These are phyloP conservation scores for Zenarchopterus dispar DNA, from an alignment of 2,797 vertebrate species.

Conservation along the genomic window DNA sequence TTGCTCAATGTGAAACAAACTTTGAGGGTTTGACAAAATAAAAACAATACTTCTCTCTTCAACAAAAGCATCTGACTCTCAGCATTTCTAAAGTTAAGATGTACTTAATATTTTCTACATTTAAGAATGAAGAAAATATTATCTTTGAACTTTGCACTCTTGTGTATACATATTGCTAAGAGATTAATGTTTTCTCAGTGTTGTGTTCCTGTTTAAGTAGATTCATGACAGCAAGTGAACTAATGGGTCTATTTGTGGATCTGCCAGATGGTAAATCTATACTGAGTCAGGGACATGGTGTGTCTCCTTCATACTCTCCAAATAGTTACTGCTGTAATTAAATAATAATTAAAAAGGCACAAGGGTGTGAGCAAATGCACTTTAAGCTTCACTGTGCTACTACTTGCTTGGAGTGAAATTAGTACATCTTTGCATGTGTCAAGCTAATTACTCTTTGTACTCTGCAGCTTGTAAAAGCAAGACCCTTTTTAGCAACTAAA, in stretches of 20 bases:
- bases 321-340: conserved; percentile 54
- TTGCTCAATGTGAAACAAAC: too few species aligned
- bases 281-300: conserved; percentile 49
- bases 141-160: not conserved
- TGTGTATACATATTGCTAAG: not conserved
- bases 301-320: conserved; percentile 40
- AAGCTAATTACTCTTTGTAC: too few species aligned
- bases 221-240: conserved; percentile 36
- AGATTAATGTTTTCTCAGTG: conserved; percentile 33
- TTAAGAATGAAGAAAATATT: too few species aligned
- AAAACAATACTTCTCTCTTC: too few species aligned
- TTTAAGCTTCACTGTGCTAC: conserved; percentile 3
- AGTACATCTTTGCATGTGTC: too few species aligned
- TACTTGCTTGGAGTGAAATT: not conserved
- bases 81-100: not conserved
- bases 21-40: too few species aligned
- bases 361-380: not conserved
- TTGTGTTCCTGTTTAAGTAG: conserved; percentile 34
- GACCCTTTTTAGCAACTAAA: too few species aligned
- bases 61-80: too few species aligned
- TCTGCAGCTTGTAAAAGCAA: too few species aligned
- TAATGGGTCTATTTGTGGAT: conserved; percentile 70
- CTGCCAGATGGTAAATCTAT: conserved; percentile 70
- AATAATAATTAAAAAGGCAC: conserved; percentile 26
- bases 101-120: too few species aligned